Conservation (phyloP, 2,888 invertebrate species). For the Caenorhabditis sulstoni region DNA sequence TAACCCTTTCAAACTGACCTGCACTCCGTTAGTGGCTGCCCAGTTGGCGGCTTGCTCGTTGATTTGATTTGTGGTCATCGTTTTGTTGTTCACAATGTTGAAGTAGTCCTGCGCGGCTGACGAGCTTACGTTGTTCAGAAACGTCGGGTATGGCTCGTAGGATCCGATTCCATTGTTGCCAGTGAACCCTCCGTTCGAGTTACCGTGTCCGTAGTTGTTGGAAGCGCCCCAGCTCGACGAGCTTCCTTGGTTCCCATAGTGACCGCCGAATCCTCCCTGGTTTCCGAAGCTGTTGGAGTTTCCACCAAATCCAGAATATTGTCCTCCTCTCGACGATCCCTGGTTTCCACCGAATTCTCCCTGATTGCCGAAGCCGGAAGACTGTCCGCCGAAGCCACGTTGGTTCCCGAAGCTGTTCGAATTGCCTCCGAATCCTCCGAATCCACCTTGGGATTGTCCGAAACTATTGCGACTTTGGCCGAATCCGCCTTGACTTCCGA, state of each 20-base stretch:
- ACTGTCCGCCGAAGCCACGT: conserved; percentile 26
- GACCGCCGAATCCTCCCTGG: too few relatives aligned
- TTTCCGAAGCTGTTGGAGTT: not conserved
- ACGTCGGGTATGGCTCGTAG: conserved; percentile 21
- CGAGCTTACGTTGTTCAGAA: conserved; percentile 27
- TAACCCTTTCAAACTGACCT: conserved; percentile 6
- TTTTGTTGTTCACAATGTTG: conserved; percentile 38
- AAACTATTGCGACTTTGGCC: not conserved
- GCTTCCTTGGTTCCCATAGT: not conserved
- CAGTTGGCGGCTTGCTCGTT: conserved; percentile 40
- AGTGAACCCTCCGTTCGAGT: conserved; percentile 6
- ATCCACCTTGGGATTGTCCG: not conserved
- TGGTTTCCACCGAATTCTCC: conserved; percentile 30
- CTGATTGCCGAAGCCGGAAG: not conserved
- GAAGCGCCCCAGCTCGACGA: not conserved
- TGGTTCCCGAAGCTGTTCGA: conserved; percentile 12
- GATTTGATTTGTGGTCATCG: conserved; percentile 40
- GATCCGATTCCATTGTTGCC: not conserved
- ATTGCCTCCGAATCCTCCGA: not conserved
- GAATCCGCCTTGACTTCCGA: conserved; percentile 20
- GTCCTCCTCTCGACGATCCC: conserved; percentile 27
- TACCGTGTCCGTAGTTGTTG: conserved; percentile 11
- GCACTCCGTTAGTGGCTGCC: conserved; percentile 33
- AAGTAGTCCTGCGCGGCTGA: conserved; percentile 39
- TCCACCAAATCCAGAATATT: conserved; percentile 5